Conservation (phyloP, 2,797 vertebrate genomes). For the Takifugu ocellatus region DNA sequence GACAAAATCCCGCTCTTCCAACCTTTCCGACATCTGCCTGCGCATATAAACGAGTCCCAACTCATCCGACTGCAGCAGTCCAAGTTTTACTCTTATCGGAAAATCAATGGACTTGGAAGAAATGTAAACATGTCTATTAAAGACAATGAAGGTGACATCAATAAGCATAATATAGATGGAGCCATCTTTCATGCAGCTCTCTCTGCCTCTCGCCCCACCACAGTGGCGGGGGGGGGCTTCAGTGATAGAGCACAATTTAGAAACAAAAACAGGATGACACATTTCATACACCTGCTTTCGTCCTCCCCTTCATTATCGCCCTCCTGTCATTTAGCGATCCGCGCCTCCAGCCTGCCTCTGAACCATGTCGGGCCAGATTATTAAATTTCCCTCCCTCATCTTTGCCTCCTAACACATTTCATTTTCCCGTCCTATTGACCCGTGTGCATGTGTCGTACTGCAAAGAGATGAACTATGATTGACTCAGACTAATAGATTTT, state of each 20-base stretch:
- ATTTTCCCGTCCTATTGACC: conserved; percentile 30
- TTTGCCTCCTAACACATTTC: conserved; percentile 24
- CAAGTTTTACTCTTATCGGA: background rate
- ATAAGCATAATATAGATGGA: conserved; percentile 48
- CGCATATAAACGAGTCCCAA: no score
- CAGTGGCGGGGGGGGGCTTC: conserved; percentile 23
- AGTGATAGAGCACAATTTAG: conserved; percentile 47
- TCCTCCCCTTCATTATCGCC: conserved; percentile 54
- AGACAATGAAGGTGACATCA: conserved; percentile 26
- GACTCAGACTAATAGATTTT: conserved; percentile 20
- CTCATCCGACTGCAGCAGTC: no score
- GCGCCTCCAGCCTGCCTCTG: conserved; percentile 36
- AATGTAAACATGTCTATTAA: conserved; percentile 14
- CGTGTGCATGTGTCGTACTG: conserved; percentile 10
- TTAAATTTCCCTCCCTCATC: conserved; percentile 39
- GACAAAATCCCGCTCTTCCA: no score
- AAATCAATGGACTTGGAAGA: conserved; percentile 27
- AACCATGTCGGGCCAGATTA: conserved; percentile 38
- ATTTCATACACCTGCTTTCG: conserved; percentile 28
- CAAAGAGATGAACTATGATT: conserved; percentile 4
- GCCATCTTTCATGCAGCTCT: conserved; percentile 29
- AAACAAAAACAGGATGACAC: conserved; percentile 20
- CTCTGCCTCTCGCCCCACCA: conserved; percentile 11
- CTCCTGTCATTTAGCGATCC: conserved; percentile 46
- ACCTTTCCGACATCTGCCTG: no score